Evolutionary conservation across 2,888 invertebrate genomes (phyloP), one percentile per base, ranked within the genome.

Genomic region (Achlya flavicornis): DNA sequence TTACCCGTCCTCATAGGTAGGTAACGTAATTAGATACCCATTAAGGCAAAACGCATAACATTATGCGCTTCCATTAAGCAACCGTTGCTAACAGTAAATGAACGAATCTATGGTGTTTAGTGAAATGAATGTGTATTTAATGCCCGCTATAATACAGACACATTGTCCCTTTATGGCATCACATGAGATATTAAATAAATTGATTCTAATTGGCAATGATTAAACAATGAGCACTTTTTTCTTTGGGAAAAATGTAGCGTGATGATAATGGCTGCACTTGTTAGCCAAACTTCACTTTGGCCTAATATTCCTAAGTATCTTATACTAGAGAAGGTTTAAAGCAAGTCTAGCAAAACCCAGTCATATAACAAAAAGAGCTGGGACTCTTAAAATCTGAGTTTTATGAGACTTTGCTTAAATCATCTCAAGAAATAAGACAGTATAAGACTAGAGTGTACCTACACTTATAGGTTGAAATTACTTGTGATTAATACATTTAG

Each of bases 201-300:
- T 89, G 91, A 77, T 81, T 85, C 85, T 87, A 92, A 92, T 91
- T 91, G 88, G 77, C 69, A 70, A 82, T 86, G 83, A 91, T 91
- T 90, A 91, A 85, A 86, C 87, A 86, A 85, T 41, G 38, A 8
- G 7, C 84, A 85, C 74, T 75, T 74, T 5, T 67, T 68, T 73
- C 71, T 77, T 73, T 75, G 83, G 82, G 85, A 84, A 87, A 83
- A 81, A 78, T 79, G 67, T 75, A 73, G 78, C 78, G 76, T 68
- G 53, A 19, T 6, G 10, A 53, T 19, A 19, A 19, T 53, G 10
- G 10, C 67, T 63, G 61, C 61, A 14, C 46, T 53, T 61, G 48
- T 6, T 10, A 48, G 7, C n/a, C 7, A 48, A 16, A 48, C 3
- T 16, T 8, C 10, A 41, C 14, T 43, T 43, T 43, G 43, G 43